phyloP scores from a whole-genome alignment of 2,113 vertebrate species.

The Polypterus senegalus region DNA sequence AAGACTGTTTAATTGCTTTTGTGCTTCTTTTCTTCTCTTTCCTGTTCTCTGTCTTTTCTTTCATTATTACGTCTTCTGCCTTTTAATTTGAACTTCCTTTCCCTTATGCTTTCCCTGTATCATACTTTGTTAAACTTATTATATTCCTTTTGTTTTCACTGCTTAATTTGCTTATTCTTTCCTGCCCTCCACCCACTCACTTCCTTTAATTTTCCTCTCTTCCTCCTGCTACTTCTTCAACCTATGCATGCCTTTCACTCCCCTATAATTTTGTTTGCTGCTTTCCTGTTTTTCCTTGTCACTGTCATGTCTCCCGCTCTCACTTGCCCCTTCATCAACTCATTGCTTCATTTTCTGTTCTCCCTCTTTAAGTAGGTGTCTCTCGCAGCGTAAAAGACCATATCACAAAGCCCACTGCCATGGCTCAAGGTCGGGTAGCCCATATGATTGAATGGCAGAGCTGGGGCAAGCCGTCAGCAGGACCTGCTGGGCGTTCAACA shows the following conservation, averaged over 20 bases:
- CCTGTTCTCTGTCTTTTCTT: constrained; percentile 11
- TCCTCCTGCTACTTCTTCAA: not conserved
- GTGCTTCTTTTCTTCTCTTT: not conserved
- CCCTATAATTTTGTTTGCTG: constrained; percentile 10
- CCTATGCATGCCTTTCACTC: constrained; percentile 1
- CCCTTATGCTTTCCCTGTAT: not conserved
- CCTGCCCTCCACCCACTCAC: constrained; percentile 16
- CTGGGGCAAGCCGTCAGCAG: constrained; percentile 71
- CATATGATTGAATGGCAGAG: constrained; percentile 99
- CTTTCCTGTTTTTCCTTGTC: constrained; percentile 19
- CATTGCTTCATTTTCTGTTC: constrained; percentile 13
- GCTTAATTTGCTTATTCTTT: constrained; percentile 6
- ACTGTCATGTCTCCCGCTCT: constrained; percentile 20
- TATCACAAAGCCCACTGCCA: constrained; percentile 88
- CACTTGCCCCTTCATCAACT: constrained; percentile 16
- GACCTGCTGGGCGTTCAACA: constrained; percentile 38
- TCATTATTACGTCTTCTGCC: constrained; percentile 17
- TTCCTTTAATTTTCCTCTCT: not conserved
- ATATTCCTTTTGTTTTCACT: constrained; percentile 1
- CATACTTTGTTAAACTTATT: too few relatives aligned
- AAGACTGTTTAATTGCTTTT: too few relatives aligned
- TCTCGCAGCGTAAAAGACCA: constrained; percentile 90
- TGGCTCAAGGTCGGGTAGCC: constrained; percentile 88
- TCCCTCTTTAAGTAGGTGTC: constrained; percentile 51
- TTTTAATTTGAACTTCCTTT: not conserved